Percentiles rank a stretch among this genome's conserved stretches.
Evolutionary conservation across 2,888 invertebrate species (phyloP).

Genomic region (Tipula unca): DNA sequence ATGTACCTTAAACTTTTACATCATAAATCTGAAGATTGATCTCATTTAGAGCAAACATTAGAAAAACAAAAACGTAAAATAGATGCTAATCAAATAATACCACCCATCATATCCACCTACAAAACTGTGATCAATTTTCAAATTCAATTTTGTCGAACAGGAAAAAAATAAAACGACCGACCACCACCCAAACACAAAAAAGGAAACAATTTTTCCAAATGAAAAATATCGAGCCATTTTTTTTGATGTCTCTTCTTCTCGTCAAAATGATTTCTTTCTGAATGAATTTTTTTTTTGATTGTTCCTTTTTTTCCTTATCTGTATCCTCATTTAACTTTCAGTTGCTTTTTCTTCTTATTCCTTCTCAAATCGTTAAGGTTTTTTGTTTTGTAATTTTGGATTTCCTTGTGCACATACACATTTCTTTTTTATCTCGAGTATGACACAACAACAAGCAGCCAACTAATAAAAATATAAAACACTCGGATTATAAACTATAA

Average conservation of each 20-base stretch:
- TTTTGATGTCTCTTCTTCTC: background rate
- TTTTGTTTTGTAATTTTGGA: background rate
- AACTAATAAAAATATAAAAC: background rate
- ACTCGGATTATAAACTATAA: background rate
- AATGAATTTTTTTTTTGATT: background rate
- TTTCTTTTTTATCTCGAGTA: background rate
- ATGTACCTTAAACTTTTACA: background rate
- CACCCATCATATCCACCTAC: background rate
- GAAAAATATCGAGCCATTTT: background rate
- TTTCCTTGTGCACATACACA: background rate
- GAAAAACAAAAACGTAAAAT: background rate
- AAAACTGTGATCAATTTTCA: background rate
- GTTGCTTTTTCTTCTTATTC: background rate
- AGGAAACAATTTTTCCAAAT: background rate
- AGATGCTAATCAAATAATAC: background rate
- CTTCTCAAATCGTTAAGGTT: background rate
- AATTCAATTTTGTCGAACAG: background rate
- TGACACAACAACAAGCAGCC: background rate
- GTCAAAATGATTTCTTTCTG: background rate
- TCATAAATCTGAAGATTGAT: background rate
- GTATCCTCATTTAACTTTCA: constrained; percentile 4
- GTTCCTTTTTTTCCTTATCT: background rate
- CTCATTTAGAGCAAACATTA: background rate
- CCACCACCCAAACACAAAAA: background rate
- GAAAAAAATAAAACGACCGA: background rate